Percentiles rank a stretch among this genome's conserved stretches.
Conservation (phyloP, 2,888 invertebrate genomes). For the Nesidiocoris tenuis region DNA sequence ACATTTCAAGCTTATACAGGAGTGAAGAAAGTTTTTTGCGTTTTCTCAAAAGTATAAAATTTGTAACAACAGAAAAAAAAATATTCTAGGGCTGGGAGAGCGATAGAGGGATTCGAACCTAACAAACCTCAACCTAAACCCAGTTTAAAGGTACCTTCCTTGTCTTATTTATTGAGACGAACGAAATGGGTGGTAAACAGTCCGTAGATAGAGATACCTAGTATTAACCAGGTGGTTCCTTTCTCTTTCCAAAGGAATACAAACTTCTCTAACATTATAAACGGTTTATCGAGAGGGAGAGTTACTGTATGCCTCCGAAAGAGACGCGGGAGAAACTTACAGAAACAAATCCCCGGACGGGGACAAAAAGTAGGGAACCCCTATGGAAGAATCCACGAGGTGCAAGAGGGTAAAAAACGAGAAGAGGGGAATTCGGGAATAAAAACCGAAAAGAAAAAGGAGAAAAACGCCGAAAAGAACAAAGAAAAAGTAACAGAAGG, state of each 20-base stretch:
- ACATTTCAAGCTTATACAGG: too few species aligned
- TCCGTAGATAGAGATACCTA: too few species aligned
- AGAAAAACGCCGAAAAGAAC: constrained; percentile 7
- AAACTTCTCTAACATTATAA: background rate
- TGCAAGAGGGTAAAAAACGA: background rate
- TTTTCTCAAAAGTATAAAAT: too few species aligned
- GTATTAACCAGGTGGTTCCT: constrained; percentile 28
- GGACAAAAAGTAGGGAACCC: constrained; percentile 13
- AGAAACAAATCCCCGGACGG: constrained; percentile 12
- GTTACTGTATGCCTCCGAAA: background rate
- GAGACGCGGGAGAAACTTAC: constrained; percentile 6
- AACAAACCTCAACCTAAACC: too few species aligned
- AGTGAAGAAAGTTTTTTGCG: too few species aligned
- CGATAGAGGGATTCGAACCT: too few species aligned
- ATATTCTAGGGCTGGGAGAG: too few species aligned
- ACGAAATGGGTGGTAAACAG: too few species aligned
- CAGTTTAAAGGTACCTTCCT: too few species aligned
- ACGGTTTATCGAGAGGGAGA: constrained; percentile 26
- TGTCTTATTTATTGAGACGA: too few species aligned
- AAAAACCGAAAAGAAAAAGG: constrained; percentile 3
- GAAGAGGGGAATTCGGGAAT: constrained; percentile 3
- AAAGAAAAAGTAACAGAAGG: constrained; percentile 38
- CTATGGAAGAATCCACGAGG: background rate
- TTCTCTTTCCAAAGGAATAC: constrained; percentile 25
- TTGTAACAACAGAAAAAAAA: too few species aligned